phyloP scores from a whole-genome alignment of 2,888 invertebrate genomes.

The Zygogramma bicolorata region DNA sequence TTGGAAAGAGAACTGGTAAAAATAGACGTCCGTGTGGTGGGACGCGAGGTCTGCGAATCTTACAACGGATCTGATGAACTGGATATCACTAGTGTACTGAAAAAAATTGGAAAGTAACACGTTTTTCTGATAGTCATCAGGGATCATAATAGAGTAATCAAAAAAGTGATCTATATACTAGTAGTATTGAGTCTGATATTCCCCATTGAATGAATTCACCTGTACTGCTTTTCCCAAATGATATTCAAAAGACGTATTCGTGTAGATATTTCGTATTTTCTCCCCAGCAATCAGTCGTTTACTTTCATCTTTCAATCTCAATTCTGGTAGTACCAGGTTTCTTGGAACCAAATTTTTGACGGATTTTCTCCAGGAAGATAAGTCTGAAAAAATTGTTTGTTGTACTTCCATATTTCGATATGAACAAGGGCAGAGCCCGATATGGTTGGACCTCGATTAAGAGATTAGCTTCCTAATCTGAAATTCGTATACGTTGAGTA shows the following conservation, averaged over 20 bases:
- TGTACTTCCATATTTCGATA: too few species aligned
- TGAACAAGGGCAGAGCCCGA: too few species aligned
- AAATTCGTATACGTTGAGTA: too few species aligned
- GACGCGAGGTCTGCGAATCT: slow-evolving; percentile 44
- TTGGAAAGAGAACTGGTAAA: slow-evolving; percentile 42
- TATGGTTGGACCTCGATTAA: too few species aligned
- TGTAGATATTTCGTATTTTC: slow-evolving; percentile 42
- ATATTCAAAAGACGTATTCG: slow-evolving; percentile 28
- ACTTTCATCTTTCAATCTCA: slow-evolving; percentile 33
- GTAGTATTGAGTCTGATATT: too few species aligned
- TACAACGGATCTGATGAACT: slow-evolving; percentile 35
- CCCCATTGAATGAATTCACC: slow-evolving; percentile 25
- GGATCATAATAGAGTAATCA: too few species aligned
- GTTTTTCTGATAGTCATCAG: not conserved
- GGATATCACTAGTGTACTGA: slow-evolving; percentile 43
- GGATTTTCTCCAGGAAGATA: not conserved
- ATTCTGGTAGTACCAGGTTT: slow-evolving; percentile 32
- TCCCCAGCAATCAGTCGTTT: slow-evolving; percentile 26
- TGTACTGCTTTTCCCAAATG: slow-evolving; percentile 38
- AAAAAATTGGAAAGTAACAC: not conserved
- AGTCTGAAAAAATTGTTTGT: not conserved
- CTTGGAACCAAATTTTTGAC: slow-evolving; percentile 7
- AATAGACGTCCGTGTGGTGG: slow-evolving; percentile 37
- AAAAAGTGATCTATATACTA: not conserved
- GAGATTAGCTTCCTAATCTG: too few species aligned